Conservation (phyloP, 2,888 invertebrate species). For the Mythimna albipuncta region DNA sequence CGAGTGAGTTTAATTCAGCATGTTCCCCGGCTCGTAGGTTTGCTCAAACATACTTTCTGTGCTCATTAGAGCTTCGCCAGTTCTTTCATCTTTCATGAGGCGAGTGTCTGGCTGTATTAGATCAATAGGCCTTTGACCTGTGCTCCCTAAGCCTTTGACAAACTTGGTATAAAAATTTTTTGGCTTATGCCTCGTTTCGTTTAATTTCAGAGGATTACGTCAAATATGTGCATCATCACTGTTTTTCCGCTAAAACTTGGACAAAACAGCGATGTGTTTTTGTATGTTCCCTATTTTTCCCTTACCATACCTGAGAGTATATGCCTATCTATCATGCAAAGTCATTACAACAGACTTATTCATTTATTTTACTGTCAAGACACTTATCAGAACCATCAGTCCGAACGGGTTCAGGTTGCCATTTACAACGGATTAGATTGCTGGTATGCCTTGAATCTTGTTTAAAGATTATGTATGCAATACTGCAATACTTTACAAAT, state of each 20-base stretch:
- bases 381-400: slow-evolving; percentile 33
- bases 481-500: slow-evolving; percentile 29
- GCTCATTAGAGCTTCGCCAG: slow-evolving; percentile 29
- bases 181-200: neutral
- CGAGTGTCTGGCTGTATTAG: slow-evolving; percentile 1
- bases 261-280: neutral
- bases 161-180: slow-evolving; percentile 7
- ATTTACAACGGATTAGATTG: slow-evolving; percentile 46
- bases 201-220: neutral
- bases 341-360: slow-evolving; percentile 19
- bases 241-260: neutral
- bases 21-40: slow-evolving; percentile 13
- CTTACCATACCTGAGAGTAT: neutral
- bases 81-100: slow-evolving; percentile 33
- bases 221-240: neutral
- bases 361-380: slow-evolving; percentile 36
- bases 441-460: slow-evolving; percentile 38
- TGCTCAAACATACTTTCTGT: slow-evolving; percentile 29
- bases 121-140: slow-evolving; percentile 29
- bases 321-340: no score
- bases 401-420: slow-evolving; percentile 43
- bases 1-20: slow-evolving; percentile 33
- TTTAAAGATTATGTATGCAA: slow-evolving; percentile 46
- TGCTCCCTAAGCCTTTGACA: slow-evolving; percentile 7
- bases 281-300: neutral